Percentiles rank a stretch among this genome's conserved stretches.
phyloP scores from a whole-genome alignment of 2,888 invertebrate species.

The Crossocerus cetratus region DNA sequence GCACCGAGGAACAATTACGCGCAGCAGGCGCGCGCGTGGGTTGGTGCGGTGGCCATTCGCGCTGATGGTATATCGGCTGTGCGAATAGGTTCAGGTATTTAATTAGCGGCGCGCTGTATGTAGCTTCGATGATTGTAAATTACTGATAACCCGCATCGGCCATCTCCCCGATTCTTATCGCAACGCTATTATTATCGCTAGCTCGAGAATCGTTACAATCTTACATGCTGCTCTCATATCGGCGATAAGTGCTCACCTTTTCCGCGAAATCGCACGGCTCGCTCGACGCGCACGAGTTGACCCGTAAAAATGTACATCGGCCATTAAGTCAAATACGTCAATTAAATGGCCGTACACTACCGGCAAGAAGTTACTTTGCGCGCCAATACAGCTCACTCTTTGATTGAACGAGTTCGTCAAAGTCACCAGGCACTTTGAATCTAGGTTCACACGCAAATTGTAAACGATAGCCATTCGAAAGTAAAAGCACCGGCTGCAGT shows the following conservation, averaged over 20 bases:
- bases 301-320: constrained; percentile 10
- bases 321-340: constrained; percentile 8
- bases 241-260: neutral
- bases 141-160: constrained; percentile 25
- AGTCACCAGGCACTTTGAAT: too few species aligned
- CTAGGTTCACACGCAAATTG: too few species aligned
- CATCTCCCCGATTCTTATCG: constrained; percentile 29
- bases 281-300: neutral
- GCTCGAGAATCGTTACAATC: constrained; percentile 13
- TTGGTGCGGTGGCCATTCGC: constrained; percentile 1
- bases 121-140: constrained; percentile 26
- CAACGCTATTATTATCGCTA: constrained; percentile 29
- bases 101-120: constrained; percentile 6
- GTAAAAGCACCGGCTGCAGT: too few species aligned
- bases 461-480: too few species aligned
- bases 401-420: too few species aligned
- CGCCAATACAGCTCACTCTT: neutral
- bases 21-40: neutral
- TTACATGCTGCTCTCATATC: constrained; percentile 5
- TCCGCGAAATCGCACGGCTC: neutral
- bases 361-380: neutral
- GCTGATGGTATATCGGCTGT: constrained; percentile 1
- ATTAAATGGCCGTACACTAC: neutral
- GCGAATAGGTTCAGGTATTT: constrained; percentile 10
- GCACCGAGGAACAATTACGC: constrained; percentile 9